Percentiles rank a stretch among this genome's conserved stretches.
phyloP scores from a whole-genome alignment of 2,888 invertebrate genomes.

The Xestia sexstrigata region DNA sequence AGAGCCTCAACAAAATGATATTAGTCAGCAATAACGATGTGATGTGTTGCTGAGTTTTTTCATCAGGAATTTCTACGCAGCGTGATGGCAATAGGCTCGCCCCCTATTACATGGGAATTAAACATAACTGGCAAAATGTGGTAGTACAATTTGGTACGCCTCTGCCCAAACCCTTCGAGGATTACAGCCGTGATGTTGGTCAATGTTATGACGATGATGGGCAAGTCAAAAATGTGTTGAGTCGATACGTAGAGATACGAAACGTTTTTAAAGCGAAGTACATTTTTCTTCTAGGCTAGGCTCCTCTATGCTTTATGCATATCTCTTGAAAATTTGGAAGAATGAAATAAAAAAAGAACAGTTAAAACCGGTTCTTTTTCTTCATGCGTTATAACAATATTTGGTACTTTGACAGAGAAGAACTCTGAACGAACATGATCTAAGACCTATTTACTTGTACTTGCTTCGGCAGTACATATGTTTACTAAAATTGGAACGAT shows the following conservation, averaged over 20 bases:
- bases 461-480: too few species aligned
- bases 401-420: background rate
- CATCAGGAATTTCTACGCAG: too few species aligned
- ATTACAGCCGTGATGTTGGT: too few species aligned
- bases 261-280: background rate
- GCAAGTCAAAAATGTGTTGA: background rate
- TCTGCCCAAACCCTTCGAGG: too few species aligned
- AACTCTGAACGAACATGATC: background rate
- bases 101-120: too few species aligned
- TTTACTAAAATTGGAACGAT: too few species aligned
- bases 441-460: too few species aligned
- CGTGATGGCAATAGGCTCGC: too few species aligned
- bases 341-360: background rate
- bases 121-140: too few species aligned
- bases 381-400: background rate
- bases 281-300: background rate
- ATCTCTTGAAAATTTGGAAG: background rate
- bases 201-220: background rate
- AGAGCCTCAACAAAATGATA: background rate
- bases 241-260: background rate
- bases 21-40: background rate
- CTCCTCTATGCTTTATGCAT: background rate
- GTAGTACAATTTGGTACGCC: too few species aligned
- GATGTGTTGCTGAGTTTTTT: too few species aligned
- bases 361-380: background rate